These are phyloP conservation scores for Tadarida brasiliensis DNA, from an alignment of 2,797 vertebrate species.

Conservation along the genomic window DNA sequence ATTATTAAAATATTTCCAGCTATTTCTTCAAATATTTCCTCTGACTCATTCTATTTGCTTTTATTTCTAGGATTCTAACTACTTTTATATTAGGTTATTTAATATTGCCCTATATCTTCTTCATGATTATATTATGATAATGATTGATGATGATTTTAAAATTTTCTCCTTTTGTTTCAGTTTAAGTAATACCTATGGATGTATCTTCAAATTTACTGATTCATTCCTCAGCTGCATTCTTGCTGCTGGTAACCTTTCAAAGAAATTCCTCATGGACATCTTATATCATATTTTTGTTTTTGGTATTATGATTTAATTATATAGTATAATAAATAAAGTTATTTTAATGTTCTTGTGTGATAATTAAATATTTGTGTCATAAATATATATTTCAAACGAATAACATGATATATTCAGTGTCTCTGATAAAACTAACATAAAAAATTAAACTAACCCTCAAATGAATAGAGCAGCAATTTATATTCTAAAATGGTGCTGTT, in stretches of 20 bases:
- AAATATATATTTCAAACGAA: conserved; percentile 30
- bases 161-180: neutral
- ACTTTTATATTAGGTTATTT: neutral
- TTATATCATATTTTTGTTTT: neutral
- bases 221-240: neutral
- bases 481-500: neutral
- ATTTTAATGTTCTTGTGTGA: neutral
- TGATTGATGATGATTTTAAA: neutral
- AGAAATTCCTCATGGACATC: neutral
- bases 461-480: neutral
- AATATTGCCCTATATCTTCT: neutral
- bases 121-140: neutral
- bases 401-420: neutral
- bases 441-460: neutral
- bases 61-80: neutral
- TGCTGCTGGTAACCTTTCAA: neutral
- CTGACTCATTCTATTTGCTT: neutral
- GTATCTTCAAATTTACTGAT: neutral
- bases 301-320: neutral
- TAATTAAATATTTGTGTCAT: neutral
- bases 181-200: neutral
- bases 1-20: neutral
- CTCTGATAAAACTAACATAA: neutral
- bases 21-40: conserved; percentile 21
- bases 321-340: neutral